Evolutionary conservation across 2,888 invertebrate genomes (phyloP), one percentile per base, ranked within the genome.

Genomic region (Phalangium opilio): DNA sequence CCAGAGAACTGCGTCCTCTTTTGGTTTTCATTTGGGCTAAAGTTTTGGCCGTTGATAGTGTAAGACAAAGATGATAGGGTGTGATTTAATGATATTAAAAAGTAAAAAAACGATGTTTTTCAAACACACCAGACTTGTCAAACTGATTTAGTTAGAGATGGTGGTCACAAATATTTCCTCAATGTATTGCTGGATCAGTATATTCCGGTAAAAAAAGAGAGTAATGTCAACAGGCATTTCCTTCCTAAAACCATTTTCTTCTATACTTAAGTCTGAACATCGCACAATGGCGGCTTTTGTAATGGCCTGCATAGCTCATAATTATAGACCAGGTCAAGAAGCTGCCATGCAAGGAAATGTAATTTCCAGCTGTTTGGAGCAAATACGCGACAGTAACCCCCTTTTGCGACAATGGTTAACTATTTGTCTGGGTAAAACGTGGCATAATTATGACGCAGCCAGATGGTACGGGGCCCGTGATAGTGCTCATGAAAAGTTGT

Each of bases 21-120:
- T 75, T 98, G 59, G 91, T 96, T 40, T 95, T 93, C 67, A 95
- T 98, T 59, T 98, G 98, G 98, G 93, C 98, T 15, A 93, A 95
- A 71, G 93, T 98, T 60, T 72, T 98, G 49, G 91, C 95, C 27
- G 90, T 95, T 4, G 96, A 98, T 66, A 82, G 80, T 64, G 87
- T 86, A 62, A 75, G 78, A 73, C 40, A 50, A 36, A 36, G 14
- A n/a, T 12, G 3, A n/a, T n/a, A 21, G 15, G 21, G 1, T 44
- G 12, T n/a, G 14, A 14, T n/a, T 12, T 10, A 11, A n/a, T 17
- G 2, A 8, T 41, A 41, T 45, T 41, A 17, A 27, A 27, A 27
- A 27, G 8, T 7, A 27, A 27, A 27, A n/a, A n/a, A 21, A 18
- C 7, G 7, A 41, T 19, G 3, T 39, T 5, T 5, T 41, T 42